Evolutionary conservation across 2,888 invertebrate species (phyloP), one percentile per base, ranked within the genome.

Genomic region (Sesia bembeciformis): DNA sequence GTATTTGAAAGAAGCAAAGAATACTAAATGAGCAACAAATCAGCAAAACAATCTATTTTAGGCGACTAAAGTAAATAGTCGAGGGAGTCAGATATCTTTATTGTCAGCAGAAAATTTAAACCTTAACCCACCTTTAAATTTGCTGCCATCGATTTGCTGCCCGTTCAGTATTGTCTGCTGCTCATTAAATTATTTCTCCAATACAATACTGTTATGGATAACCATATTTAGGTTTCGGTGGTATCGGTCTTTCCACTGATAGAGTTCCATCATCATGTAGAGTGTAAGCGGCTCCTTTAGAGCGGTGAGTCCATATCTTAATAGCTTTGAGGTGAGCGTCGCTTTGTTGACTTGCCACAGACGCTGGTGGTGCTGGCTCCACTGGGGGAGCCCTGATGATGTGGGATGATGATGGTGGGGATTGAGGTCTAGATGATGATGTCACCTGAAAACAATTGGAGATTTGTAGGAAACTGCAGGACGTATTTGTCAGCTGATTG

Each of bases 291-390:
- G 80, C 78, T 5, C 88, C 90, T 50, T 72, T 76, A 0, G 90
- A 90, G 42, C 63, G 76, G 56, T 88, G 84, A 1, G 86, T 81
- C 85, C 89, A 88, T 49, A 90, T 87, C 60, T 76, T 81, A 4
- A 66, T 72, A 3, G 87, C 88, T 59, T 87, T 88, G 2, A 87
- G 73, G 58, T 88, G 84, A 0, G 88, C 86, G 54, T 89, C 89
- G 53, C 86, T 85, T 55, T 86, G 84, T 4, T 78, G 75, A 5
- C 63, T 68, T 0, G 78, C 84, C 3, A 67, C 72, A 23, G 79
- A 76, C 2, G 59, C 54, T 0, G 80, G 71, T 0, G 85, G 85
- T 0, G 85, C 84, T 0, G 72, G 66, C 53, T 86, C 83, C n/a
- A 79, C 57, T 1, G 66, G 64, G 3, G 76, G 76, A 0, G 60